Evolutionary conservation across 1,140 invertebrate species (phyloP).

Genomic region (Drosophila elegans): DNA sequence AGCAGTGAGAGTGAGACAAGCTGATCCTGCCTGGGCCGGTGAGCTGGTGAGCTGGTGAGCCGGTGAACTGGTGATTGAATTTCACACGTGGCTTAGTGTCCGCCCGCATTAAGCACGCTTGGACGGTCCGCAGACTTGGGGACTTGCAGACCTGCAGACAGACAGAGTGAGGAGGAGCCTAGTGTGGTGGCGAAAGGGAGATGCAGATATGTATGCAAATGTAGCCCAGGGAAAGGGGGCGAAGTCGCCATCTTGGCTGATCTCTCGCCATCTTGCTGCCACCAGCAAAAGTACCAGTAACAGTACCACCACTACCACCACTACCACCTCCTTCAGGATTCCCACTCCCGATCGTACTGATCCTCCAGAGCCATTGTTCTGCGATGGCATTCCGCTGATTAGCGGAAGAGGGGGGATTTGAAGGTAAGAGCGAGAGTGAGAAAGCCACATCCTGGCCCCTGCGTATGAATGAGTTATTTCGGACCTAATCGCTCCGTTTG

Average conservation of each 20-base stretch:
- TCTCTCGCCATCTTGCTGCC: constrained; percentile 74
- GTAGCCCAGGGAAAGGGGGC: not conserved
- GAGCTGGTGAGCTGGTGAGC: constrained; percentile 30
- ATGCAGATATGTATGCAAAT: constrained; percentile 55
- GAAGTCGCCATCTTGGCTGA: constrained; percentile 70
- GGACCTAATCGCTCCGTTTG: constrained; percentile 73
- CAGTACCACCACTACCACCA: constrained; percentile 1
- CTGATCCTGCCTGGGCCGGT: constrained; percentile 4
- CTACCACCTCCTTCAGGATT: constrained; percentile 1
- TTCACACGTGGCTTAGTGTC: constrained; percentile 84
- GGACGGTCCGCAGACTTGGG: constrained; percentile 25
- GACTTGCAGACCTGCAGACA: not conserved
- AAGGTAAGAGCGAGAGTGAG: not conserved
- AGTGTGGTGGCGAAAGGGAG: constrained; percentile 10
- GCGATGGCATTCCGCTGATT: constrained; percentile 80
- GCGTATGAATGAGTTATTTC: constrained; percentile 84
- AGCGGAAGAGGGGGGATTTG: constrained; percentile 10
- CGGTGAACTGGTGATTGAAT: constrained; percentile 64
- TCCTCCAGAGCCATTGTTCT: constrained; percentile 68
- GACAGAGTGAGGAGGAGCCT: not conserved
- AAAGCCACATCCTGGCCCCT: constrained; percentile 29
- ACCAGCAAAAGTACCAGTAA: constrained; percentile 2
- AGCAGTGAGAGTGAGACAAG: constrained; percentile 35
- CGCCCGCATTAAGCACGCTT: constrained; percentile 81
- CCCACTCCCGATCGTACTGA: not conserved